These are phyloP conservation scores for Syngnathoides biaculeatus DNA, from an alignment of 2,113 vertebrate genomes.

Conservation along the genomic window DNA sequence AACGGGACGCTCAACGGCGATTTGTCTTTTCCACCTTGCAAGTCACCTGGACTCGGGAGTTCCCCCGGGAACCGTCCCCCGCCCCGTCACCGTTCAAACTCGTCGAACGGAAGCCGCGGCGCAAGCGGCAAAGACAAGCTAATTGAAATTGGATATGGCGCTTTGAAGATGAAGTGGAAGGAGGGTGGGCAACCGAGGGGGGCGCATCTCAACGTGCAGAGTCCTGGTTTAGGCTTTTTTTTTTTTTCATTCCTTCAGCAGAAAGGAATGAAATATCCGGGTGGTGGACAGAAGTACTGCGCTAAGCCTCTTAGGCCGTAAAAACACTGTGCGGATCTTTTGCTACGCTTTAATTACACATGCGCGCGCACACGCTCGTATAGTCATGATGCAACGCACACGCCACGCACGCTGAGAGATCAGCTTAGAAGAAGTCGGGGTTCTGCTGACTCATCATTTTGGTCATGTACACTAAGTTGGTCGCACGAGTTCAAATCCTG, in stretches of 20 bases:
- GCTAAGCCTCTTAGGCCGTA: constrained; percentile 57
- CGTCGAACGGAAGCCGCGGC: constrained; percentile 41
- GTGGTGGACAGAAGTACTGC: constrained; percentile 29
- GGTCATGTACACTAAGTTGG: no score
- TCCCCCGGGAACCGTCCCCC: constrained; percentile 3
- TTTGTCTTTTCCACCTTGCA: not conserved
- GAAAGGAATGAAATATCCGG: constrained; percentile 51
- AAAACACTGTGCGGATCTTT: constrained; percentile 47
- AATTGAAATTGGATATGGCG: constrained; percentile 58
- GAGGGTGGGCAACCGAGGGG: constrained; percentile 29
- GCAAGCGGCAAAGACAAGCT: constrained; percentile 44
- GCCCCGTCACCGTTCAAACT: not conserved
- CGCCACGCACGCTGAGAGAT: not conserved
- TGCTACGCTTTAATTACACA: constrained; percentile 50
- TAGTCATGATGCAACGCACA: not conserved
- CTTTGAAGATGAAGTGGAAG: constrained; percentile 4
- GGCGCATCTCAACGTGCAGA: constrained; percentile 32
- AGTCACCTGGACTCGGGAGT: not conserved
- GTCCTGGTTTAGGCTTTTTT: constrained; percentile 9
- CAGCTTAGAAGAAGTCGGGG: not conserved
- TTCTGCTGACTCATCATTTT: not conserved
- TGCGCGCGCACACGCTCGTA: not conserved
- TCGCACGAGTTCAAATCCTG: not conserved
- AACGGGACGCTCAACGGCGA: not conserved
- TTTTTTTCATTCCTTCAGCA: constrained; percentile 20